Percentiles rank a stretch among this genome's conserved stretches.
Evolutionary conservation across 2,113 vertebrate species (phyloP).

Genomic region (Nothobranchius kuhntae): DNA sequence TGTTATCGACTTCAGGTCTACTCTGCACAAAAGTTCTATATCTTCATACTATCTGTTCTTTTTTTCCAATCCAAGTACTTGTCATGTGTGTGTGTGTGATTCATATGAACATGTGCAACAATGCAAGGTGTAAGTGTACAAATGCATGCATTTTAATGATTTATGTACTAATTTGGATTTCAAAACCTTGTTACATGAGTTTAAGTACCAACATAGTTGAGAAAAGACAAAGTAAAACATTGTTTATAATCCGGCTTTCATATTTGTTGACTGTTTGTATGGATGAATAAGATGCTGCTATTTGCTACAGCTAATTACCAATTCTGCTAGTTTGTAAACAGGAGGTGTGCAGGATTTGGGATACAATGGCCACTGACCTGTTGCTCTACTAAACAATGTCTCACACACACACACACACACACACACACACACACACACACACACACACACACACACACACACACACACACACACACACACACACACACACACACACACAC

Average conservation of each 20-base stretch:
- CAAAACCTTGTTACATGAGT: too few species aligned
- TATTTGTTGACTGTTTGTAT: constrained; percentile 6
- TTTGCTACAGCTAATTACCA: constrained; percentile 7
- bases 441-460: background rate
- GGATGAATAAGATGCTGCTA: constrained; percentile 2
- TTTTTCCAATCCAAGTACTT: too few species aligned
- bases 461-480: background rate
- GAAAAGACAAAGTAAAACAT: background rate
- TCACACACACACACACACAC: background rate
- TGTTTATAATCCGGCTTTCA: background rate
- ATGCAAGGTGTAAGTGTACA: too few species aligned
- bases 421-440: background rate
- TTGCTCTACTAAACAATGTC: background rate
- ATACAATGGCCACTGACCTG: constrained; percentile 12
- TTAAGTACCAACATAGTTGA: background rate
- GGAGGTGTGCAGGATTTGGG: constrained; percentile 4
- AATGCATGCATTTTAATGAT: too few species aligned
- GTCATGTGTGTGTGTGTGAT: too few species aligned
- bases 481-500: background rate
- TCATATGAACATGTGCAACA: too few species aligned
- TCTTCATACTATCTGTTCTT: too few species aligned
- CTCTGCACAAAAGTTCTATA: too few species aligned
- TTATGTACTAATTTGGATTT: too few species aligned
- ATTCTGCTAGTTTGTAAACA: constrained; percentile 12
- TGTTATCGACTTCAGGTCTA: too few species aligned